Conservation (phyloP, 2,888 invertebrate genomes). For the Mellilla xanthometata region DNA sequence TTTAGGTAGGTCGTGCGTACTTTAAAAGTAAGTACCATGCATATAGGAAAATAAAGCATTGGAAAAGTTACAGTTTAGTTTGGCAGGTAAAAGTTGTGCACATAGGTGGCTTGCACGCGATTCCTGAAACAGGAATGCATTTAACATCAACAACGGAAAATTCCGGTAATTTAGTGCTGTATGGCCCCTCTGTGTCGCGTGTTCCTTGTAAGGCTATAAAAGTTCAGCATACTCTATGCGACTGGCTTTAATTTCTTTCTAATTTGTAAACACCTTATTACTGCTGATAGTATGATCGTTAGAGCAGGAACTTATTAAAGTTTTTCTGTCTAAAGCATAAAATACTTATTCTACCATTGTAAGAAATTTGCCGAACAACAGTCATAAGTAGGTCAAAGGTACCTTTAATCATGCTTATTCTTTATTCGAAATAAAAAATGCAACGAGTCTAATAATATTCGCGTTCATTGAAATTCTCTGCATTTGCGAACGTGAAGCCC, state of each 20-base stretch:
- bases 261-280: constrained; percentile 18
- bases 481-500: constrained; percentile 9
- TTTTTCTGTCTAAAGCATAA: background rate
- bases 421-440: no score
- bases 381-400: no score
- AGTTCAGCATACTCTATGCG: constrained; percentile 31
- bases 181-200: constrained; percentile 61
- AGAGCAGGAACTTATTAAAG: background rate
- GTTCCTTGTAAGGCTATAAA: constrained; percentile 54
- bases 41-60: constrained; percentile 17
- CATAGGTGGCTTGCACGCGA: constrained; percentile 60
- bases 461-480: constrained; percentile 3
- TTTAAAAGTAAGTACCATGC: no score
- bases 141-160: constrained; percentile 71
- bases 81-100: constrained; percentile 39
- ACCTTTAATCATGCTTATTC: no score
- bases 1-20: constrained; percentile 7
- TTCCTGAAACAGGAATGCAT: constrained; percentile 69
- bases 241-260: constrained; percentile 25
- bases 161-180: constrained; percentile 69
- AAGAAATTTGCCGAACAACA: no score
- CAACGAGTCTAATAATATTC: background rate
- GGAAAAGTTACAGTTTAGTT: constrained; percentile 29
- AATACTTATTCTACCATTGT: no score
- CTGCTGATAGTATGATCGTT: constrained; percentile 4